Evolutionary conservation across 2,888 invertebrate genomes (phyloP).

Genomic region (Salticus scenicus): DNA sequence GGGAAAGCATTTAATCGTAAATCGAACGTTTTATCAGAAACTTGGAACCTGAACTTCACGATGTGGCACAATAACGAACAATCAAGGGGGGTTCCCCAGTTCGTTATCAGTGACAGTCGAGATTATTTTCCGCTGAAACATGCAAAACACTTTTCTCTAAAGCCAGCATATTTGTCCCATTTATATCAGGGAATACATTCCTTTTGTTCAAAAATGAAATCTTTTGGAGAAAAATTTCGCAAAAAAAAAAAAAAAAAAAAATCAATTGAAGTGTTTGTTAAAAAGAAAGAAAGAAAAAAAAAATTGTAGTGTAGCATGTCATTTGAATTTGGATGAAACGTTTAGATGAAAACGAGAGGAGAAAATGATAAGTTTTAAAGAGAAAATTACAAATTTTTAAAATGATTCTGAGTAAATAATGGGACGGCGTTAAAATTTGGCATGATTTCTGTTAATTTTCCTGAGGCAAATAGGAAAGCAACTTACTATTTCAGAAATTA

Average conservation of each 20-base stretch:
- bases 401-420: no score
- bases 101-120: not conserved
- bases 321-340: no score
- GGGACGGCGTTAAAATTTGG: no score
- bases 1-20: not conserved
- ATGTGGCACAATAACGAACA: slow-evolving; percentile 7
- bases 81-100: not conserved
- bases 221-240: not conserved
- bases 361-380: no score
- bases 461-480: no score
- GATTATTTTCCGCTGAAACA: slow-evolving; percentile 10
- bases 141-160: slow-evolving; percentile 6
- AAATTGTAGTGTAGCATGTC: no score
- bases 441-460: no score
- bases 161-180: slow-evolving; percentile 13
- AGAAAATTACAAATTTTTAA: no score
- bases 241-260: not conserved
- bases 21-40: not conserved
- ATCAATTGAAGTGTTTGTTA: not conserved
- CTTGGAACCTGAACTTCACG: not conserved
- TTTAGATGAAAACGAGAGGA: no score
- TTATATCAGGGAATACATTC: not conserved
- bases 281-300: no score
- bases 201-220: slow-evolving; percentile 4
- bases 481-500: no score